Evolutionary conservation across 2,888 invertebrate genomes (phyloP).

Genomic region (Drosophila pseudotakahashii): DNA sequence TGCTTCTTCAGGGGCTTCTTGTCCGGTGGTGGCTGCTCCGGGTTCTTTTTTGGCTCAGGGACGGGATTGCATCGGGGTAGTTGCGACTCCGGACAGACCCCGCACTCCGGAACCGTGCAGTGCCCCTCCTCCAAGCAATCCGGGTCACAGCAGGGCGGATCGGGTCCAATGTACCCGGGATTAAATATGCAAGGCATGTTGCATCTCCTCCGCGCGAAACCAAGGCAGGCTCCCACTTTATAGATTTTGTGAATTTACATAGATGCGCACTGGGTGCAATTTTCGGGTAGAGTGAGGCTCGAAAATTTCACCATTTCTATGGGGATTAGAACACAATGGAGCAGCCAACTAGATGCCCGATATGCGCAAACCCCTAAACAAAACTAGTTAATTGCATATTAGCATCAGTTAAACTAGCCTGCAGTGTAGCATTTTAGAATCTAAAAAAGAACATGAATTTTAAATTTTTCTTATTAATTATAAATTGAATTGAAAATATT

Average conservation of each 20-base stretch:
- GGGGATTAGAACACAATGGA: conserved; percentile 21
- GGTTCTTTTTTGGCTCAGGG: conserved; percentile 3
- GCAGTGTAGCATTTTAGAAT: not conserved
- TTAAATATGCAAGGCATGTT: conserved; percentile 61
- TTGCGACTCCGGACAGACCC: conserved; percentile 51
- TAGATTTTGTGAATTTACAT: conserved; percentile 38
- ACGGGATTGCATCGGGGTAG: conserved; percentile 22
- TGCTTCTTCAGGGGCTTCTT: not conserved
- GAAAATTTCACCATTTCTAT: conserved; percentile 1
- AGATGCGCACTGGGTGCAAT: conserved; percentile 7
- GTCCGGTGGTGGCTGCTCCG: not conserved
- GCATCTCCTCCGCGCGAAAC: conserved; percentile 8
- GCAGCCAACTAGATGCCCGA: conserved; percentile 39
- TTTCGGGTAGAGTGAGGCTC: not conserved
- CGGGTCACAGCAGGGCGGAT: conserved; percentile 63
- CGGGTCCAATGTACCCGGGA: conserved; percentile 67
- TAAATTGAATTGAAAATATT: no score
- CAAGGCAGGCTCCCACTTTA: conserved; percentile 24
- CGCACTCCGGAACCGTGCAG: conserved; percentile 54
- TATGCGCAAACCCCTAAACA: conserved; percentile 7
- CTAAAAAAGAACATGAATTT: not conserved
- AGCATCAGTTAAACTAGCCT: conserved; percentile 1
- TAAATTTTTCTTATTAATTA: not conserved
- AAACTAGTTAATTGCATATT: conserved; percentile 3
- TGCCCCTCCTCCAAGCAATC: conserved; percentile 36